These are phyloP conservation scores for Ceratina japonica DNA, from an alignment of 1,140 invertebrate species.

Conservation along the genomic window DNA sequence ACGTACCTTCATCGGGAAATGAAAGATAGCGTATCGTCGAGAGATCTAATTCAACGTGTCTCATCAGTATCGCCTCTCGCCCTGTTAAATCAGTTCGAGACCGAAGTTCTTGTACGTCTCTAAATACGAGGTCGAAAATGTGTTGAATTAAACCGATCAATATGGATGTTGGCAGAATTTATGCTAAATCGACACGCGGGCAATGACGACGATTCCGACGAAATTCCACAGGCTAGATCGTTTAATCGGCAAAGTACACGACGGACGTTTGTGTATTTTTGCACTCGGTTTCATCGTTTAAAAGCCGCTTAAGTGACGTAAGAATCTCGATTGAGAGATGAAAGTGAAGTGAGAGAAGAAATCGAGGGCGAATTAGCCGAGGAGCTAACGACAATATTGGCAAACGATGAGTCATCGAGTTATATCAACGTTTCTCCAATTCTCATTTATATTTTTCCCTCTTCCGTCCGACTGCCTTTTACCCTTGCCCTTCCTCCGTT, in stretches of 20 bases:
- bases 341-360: slow-evolving; percentile 3
- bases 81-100: no score
- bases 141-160: no score
- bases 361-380: not conserved
- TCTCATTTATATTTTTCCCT: not conserved
- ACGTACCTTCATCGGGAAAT: no score
- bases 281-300: not conserved
- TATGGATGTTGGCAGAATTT: no score
- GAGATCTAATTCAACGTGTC: no score
- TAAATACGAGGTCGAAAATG: no score
- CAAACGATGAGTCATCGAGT: not conserved
- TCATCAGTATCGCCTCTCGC: no score
- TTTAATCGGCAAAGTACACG: not conserved
- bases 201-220: not conserved
- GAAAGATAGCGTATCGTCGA: no score
- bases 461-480: not conserved
- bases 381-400: not conserved
- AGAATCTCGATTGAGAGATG: not conserved
- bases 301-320: not conserved
- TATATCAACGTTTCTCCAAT: not conserved
- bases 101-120: no score
- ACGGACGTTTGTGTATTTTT: not conserved
- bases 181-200: no score
- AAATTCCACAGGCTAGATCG: not conserved
- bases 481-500: not conserved